A percentile compares a stretch with the other conserved stretches of the same genome.
Conservation (phyloP, 1,140 invertebrate species). For the Xylocopa sonorina region DNA sequence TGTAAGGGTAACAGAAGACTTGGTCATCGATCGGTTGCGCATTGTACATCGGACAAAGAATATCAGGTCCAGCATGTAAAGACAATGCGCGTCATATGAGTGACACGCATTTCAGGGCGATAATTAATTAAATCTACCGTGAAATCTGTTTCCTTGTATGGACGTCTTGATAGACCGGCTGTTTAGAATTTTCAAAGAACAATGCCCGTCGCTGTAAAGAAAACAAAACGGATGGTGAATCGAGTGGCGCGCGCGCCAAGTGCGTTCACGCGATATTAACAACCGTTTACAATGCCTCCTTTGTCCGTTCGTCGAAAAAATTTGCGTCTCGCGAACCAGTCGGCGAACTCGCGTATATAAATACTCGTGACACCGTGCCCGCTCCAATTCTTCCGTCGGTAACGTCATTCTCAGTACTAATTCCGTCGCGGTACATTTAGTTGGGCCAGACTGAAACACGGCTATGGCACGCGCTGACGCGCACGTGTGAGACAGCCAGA, state of each 20-base stretch:
- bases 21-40: neutral
- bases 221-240: constrained; percentile 8
- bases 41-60: neutral
- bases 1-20: neutral
- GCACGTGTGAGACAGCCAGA: neutral
- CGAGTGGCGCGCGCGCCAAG: neutral
- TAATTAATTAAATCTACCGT: constrained; percentile 43
- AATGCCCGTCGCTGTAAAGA: constrained; percentile 4
- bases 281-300: constrained; percentile 9
- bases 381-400: neutral
- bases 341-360: constrained; percentile 13
- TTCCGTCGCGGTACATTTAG: constrained; percentile 19
- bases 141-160: constrained; percentile 5
- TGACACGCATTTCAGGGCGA: neutral
- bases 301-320: constrained; percentile 16
- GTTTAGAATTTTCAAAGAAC: constrained; percentile 18
- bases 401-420: constrained; percentile 29
- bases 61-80: neutral
- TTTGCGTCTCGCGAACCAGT: neutral
- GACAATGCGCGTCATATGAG: constrained; percentile 2
- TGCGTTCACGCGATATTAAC: constrained; percentile 18
- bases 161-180: neutral
- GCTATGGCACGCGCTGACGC: constrained; percentile 1
- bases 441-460: neutral
- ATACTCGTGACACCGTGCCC: neutral